Conservation (phyloP, 2,797 vertebrate species). For the Microctenopoma stevenorrisi region DNA sequence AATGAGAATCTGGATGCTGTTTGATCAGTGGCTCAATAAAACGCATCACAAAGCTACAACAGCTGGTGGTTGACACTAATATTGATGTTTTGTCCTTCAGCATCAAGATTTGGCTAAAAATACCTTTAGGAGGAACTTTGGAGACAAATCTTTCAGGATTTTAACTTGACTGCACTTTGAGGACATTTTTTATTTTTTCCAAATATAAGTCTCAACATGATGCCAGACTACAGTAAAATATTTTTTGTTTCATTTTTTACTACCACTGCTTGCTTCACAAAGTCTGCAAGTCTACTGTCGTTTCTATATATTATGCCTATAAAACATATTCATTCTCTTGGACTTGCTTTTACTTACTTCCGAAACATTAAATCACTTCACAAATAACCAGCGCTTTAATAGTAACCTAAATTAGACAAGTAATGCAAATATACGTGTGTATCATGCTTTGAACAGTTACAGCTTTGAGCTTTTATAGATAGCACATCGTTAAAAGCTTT, state of each 20-base stretch:
- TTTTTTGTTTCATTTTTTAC: not conserved
- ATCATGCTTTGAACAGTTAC: not conserved
- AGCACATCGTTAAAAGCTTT: not conserved
- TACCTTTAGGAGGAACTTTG: not conserved
- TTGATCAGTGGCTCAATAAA: constrained; percentile 81
- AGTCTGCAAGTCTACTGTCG: constrained; percentile 8
- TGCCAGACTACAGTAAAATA: not conserved
- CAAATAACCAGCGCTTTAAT: not conserved
- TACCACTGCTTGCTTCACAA: not conserved
- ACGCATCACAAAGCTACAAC: constrained; percentile 57
- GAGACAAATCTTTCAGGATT: not conserved
- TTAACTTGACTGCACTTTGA: not conserved
- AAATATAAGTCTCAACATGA: not conserved
- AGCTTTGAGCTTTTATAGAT: not conserved
- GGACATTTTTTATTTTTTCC: not conserved
- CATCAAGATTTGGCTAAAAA: not conserved
- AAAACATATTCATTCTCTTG: constrained; percentile 17
- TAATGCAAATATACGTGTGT: not conserved
- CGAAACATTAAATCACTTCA: not conserved
- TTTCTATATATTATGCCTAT: constrained; percentile 1
- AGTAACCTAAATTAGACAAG: not conserved
- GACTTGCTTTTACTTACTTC: constrained; percentile 1
- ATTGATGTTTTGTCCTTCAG: not conserved
- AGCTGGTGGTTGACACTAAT: constrained; percentile 15
- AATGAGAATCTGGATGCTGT: constrained; percentile 66